Evolutionary conservation across 2,113 vertebrate species (phyloP), one percentile per base, ranked within the genome.

Genomic region (Megalops atlanticus): DNA sequence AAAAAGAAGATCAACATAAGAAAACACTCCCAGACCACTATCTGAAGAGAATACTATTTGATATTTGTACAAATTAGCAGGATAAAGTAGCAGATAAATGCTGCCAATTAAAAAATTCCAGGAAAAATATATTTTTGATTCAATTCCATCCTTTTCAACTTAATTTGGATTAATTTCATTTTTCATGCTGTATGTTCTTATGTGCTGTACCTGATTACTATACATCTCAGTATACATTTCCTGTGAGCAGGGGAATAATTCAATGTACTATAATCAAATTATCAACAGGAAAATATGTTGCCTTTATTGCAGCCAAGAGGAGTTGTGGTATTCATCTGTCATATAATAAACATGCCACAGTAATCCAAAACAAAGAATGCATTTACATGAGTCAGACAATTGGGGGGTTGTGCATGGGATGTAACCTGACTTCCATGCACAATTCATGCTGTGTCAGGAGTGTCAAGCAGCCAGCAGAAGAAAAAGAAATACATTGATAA

Each of bases 281-380:
- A 74, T 74, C 36, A 74, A n/a, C 72, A 43, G 40, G 33, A 39
- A 74, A n/a, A n/a, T 74, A n/a, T 40, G n/a, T 74, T 43, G 10
- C 72, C 3, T 4, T 41, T 74, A 27, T 41, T n/a, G 40, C 15
- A 74, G 72, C 72, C 72, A 41, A 31, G 72, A 43, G 39, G 72
- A 74, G 36, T 0, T 58, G 52, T 24, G 2, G 52, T 58, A 4
- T 18, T 58, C 52, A 58, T 15, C 21, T 64, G 58, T n/a, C n/a
- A 64, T 64, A 31, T 31, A 64, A 64, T 64, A 64, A 64, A 58
- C 24, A n/a, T 27, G n/a, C 8, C 11, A 8, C 58, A 27, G 11
- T 64, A 64, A 64, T 27, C n/a, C 58, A 64, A 64, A 64, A 64
- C 58, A 64, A 31, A 64, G 21, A 58, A 58, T 58, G 52, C 24